A percentile compares a stretch with the other conserved stretches of the same genome.
Evolutionary conservation across 1,140 invertebrate species (phyloP).

Genomic region (Eciton burchellii): DNA sequence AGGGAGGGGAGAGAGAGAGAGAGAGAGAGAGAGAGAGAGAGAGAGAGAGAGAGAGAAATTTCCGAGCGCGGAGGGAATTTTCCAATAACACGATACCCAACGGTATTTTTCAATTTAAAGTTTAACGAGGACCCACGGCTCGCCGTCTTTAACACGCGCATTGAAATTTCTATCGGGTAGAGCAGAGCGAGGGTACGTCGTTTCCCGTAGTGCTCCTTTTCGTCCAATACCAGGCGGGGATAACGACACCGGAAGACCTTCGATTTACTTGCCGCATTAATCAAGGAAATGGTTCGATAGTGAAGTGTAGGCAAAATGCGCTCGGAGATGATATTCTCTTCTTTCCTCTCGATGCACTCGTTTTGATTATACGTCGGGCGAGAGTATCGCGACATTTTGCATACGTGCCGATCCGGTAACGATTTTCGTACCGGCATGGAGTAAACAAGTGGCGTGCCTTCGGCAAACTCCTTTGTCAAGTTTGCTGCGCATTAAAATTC

Average conservation of each 20-base stretch:
- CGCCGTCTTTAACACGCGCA: slow-evolving; percentile 33
- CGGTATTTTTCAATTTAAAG: slow-evolving; percentile 56
- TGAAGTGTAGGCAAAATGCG: not conserved
- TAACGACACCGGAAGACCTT: slow-evolving; percentile 11
- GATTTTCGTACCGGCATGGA: slow-evolving; percentile 32
- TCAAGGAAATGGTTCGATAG: slow-evolving; percentile 35
- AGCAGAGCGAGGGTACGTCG: not conserved
- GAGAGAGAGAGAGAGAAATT: not conserved
- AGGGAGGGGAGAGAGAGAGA: too few relatives aligned
- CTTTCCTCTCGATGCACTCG: slow-evolving; percentile 19
- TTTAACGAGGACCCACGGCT: slow-evolving; percentile 34
- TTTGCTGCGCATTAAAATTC: slow-evolving; percentile 55
- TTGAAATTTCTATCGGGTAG: slow-evolving; percentile 32
- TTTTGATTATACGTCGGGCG: slow-evolving; percentile 43
- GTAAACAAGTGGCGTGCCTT: slow-evolving; percentile 38
- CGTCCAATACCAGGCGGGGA: not conserved
- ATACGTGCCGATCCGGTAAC: slow-evolving; percentile 21
- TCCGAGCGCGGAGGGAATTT: slow-evolving; percentile 19
- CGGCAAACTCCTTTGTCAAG: slow-evolving; percentile 53
- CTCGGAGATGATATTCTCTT: slow-evolving; percentile 15
- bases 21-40: not conserved
- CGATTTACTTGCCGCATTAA: slow-evolving; percentile 49
- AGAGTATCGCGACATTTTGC: slow-evolving; percentile 38
- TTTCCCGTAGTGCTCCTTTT: slow-evolving; percentile 2
- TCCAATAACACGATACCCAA: slow-evolving; percentile 40